Evolutionary conservation across 2,797 vertebrate species (phyloP).

Genomic region (Parauchenoglanis punctatus): DNA sequence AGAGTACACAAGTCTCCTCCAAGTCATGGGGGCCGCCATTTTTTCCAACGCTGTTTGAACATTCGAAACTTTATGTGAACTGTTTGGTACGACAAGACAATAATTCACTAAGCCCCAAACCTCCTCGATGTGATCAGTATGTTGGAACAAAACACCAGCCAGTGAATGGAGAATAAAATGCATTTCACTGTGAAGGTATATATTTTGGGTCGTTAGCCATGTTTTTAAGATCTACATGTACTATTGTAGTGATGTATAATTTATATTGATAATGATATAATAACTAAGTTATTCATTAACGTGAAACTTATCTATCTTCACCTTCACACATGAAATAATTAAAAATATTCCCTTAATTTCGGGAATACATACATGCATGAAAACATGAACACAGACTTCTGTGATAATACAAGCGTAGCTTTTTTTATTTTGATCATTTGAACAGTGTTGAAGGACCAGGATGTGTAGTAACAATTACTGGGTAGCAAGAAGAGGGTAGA

Average conservation of each 20-base stretch:
- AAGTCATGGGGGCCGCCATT: conserved; percentile 80
- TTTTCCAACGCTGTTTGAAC: conserved; percentile 61
- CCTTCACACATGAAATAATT: background rate
- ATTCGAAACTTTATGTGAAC: conserved; percentile 73
- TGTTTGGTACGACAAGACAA: background rate
- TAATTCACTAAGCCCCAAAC: background rate
- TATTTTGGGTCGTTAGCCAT: background rate
- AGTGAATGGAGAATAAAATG: background rate
- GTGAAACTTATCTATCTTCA: background rate
- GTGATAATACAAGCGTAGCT: background rate
- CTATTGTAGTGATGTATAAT: background rate
- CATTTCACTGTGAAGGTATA: background rate
- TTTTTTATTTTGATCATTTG: background rate
- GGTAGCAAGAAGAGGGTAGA: background rate
- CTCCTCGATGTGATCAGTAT: background rate
- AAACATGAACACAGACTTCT: background rate
- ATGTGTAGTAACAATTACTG: background rate
- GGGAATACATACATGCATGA: background rate
- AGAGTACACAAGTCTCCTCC: conserved; percentile 74
- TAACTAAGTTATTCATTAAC: background rate
- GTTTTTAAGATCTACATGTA: background rate
- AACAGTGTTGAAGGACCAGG: background rate
- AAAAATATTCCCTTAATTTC: background rate
- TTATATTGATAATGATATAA: background rate
- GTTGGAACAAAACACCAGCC: background rate